These are phyloP conservation scores for Neostethus bicornis DNA, from an alignment of 2,797 vertebrate genomes.

Conservation along the genomic window DNA sequence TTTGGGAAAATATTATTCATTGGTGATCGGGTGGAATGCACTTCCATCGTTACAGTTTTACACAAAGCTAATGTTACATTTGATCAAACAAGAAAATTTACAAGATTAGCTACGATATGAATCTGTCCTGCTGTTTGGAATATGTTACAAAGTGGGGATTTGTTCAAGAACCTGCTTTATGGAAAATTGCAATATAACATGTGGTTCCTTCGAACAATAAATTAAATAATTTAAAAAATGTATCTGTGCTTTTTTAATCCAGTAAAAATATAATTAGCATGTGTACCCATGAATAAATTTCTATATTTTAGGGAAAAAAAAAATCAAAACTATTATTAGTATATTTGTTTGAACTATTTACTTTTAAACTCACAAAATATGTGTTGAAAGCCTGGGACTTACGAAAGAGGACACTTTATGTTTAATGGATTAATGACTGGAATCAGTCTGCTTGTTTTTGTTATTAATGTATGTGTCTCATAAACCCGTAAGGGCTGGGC, in stretches of 20 bases:
- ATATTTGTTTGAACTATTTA: too few species aligned
- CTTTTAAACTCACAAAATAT: too few species aligned
- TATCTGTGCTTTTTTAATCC: slow-evolving; percentile 10
- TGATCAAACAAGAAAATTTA: not conserved
- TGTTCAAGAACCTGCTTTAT: slow-evolving; percentile 12
- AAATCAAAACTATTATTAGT: too few species aligned
- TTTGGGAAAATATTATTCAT: not conserved
- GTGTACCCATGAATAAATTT: too few species aligned
- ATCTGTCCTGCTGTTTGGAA: slow-evolving; percentile 13
- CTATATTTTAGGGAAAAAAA: too few species aligned
- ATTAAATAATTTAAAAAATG: slow-evolving; percentile 30
- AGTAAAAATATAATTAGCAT: too few species aligned
- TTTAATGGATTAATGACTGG: too few species aligned
- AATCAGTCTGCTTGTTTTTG: too few species aligned
- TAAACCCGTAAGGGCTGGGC: too few species aligned
- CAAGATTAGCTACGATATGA: slow-evolving; percentile 9
- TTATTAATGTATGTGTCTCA: too few species aligned
- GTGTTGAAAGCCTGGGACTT: too few species aligned
- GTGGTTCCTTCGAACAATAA: slow-evolving; percentile 31
- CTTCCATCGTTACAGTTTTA: not conserved
- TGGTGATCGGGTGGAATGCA: not conserved
- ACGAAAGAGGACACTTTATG: too few species aligned
- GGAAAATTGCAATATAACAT: slow-evolving; percentile 28
- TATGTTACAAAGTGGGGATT: slow-evolving; percentile 48
- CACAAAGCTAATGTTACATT: not conserved